Evolutionary conservation across 2,888 invertebrate genomes (phyloP).

Genomic region (Eupithecia inturbata): DNA sequence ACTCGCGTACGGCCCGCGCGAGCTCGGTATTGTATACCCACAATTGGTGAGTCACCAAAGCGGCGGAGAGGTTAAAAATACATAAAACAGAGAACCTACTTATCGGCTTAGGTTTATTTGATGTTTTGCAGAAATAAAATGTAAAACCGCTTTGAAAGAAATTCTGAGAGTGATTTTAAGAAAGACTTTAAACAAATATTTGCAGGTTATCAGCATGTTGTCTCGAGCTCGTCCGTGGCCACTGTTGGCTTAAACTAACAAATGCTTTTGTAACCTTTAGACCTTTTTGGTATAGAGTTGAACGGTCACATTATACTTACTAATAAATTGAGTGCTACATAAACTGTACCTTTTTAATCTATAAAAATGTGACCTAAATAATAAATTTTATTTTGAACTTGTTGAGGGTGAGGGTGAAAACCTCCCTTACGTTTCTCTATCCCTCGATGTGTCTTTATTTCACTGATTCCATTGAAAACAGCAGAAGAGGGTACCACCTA

Average conservation of each 20-base stretch:
- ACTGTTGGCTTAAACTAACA: conserved; percentile 13
- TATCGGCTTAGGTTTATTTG: neutral
- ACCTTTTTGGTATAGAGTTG: conserved; percentile 7
- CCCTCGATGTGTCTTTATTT: neutral
- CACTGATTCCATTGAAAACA: neutral
- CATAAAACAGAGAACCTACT: neutral
- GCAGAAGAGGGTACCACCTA: neutral
- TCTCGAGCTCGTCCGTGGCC: conserved; percentile 11
- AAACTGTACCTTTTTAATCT: neutral
- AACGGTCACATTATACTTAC: conserved; percentile 5
- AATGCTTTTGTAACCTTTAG: conserved; percentile 10
- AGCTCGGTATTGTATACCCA: too few relatives aligned
- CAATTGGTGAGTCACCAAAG: too few relatives aligned
- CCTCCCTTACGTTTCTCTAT: too few relatives aligned
- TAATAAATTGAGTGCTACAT: neutral
- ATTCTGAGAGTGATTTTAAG: neutral
- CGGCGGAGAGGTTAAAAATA: neutral
- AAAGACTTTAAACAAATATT: conserved; percentile 21
- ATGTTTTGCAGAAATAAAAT: neutral
- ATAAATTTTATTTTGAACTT: too few relatives aligned
- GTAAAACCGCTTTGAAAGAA: neutral
- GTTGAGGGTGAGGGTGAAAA: too few relatives aligned
- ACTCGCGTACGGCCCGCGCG: too few relatives aligned
- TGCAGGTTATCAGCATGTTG: conserved; percentile 20
- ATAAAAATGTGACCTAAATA: neutral